These are phyloP conservation scores for Aradophagus sp. DNA, from an alignment of 1,140 invertebrate genomes.

Conservation along the genomic window DNA sequence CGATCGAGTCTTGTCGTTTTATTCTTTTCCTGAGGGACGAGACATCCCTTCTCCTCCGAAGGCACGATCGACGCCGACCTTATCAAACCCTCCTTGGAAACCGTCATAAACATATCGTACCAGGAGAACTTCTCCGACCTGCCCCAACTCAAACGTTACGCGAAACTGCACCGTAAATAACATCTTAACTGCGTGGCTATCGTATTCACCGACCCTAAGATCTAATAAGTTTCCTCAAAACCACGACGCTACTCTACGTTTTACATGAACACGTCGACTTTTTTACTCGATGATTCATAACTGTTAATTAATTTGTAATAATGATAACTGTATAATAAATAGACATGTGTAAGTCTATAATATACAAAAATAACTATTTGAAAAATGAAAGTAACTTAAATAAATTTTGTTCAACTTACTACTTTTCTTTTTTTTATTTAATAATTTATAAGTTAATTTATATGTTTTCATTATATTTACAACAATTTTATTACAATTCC, in stretches of 20 bases:
- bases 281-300: no score
- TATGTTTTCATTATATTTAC: no score
- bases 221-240: slow-evolving; percentile 48
- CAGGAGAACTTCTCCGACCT: slow-evolving; percentile 63
- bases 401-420: no score
- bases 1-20: slow-evolving; percentile 54
- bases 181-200: slow-evolving; percentile 67
- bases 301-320: no score
- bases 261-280: no score
- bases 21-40: slow-evolving; percentile 49
- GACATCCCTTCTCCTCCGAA: slow-evolving; percentile 38
- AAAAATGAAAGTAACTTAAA: no score
- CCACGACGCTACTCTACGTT: slow-evolving; percentile 16
- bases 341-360: no score
- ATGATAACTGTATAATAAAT: no score
- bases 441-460: no score
- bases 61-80: slow-evolving; percentile 41
- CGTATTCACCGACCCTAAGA: slow-evolving; percentile 60
- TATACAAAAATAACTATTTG: no score
- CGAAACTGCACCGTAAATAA: slow-evolving; percentile 72
- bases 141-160: slow-evolving; percentile 69
- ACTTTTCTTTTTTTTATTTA: no score
- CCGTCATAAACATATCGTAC: slow-evolving; percentile 71
- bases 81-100: slow-evolving; percentile 58
- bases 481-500: no score